Conservation (phyloP, 2,797 vertebrate genomes). For the Passerculus sandwichensis region DNA sequence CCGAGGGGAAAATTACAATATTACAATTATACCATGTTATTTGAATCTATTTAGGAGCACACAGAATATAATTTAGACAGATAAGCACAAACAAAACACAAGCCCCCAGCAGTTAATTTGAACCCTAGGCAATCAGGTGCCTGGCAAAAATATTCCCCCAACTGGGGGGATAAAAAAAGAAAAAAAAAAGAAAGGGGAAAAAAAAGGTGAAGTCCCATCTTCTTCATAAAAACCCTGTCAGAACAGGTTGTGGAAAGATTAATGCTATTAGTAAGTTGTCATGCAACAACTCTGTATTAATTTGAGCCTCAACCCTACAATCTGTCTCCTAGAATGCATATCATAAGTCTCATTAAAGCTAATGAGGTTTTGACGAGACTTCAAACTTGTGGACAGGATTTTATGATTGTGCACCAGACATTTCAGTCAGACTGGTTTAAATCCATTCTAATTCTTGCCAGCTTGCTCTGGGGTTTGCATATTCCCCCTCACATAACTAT, state of each 20-base stretch:
- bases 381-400: not conserved
- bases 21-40: not conserved
- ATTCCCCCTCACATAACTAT: not conserved
- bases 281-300: conserved; percentile 18
- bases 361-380: not conserved
- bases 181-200: not conserved
- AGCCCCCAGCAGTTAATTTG: not conserved
- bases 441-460: not conserved
- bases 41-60: not conserved
- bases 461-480: not conserved
- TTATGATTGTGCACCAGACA: not conserved
- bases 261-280: conserved; percentile 1
- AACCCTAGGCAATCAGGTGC: not conserved
- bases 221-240: not conserved
- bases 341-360: not conserved
- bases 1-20: not conserved
- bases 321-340: not conserved
- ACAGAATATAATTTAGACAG: not conserved
- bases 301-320: not conserved
- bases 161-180: rapidly evolving
- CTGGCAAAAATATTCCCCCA: not conserved
- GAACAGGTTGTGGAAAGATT: not conserved
- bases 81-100: not conserved
- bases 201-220: not conserved
- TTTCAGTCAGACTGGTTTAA: not conserved